Conservation (phyloP, 2,888 invertebrate species). For the Andrena chrysosceles region DNA sequence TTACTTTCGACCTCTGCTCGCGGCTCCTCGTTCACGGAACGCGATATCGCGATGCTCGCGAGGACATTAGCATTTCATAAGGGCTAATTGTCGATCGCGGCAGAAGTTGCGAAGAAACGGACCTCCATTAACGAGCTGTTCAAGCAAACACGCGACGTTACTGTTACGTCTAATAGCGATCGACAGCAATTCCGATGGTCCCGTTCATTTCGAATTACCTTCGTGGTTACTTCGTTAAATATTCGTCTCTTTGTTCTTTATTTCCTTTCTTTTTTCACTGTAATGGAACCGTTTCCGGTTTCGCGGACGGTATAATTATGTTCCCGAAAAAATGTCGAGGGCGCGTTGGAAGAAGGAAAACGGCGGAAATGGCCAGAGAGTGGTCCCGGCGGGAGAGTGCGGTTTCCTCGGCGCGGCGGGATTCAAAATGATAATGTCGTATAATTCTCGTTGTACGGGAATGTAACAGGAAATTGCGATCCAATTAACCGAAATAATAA, state of each 20-base stretch:
- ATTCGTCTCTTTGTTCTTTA: not conserved
- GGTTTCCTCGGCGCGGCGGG: conserved; percentile 39
- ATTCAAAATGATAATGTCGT: conserved; percentile 58
- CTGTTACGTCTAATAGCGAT: conserved; percentile 24
- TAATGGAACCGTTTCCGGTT: conserved; percentile 31
- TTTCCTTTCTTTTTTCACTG: not conserved
- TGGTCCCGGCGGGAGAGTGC: conserved; percentile 21
- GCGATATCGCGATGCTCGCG: conserved; percentile 37
- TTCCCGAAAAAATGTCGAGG: not conserved
- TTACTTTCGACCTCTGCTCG: conserved; percentile 17
- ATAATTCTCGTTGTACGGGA: conserved; percentile 50
- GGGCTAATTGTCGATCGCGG: conserved; percentile 54
- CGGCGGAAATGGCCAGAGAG: not conserved
- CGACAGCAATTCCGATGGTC: not conserved
- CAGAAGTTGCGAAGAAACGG: conserved; percentile 41
- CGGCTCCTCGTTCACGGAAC: conserved; percentile 7
- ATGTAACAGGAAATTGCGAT: conserved; percentile 66
- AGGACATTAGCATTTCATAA: conserved; percentile 58
- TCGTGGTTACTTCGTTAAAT: not conserved
- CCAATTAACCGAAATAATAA: conserved; percentile 70
- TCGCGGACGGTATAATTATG: conserved; percentile 39
- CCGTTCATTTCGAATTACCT: not conserved
- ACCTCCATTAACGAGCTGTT: conserved; percentile 21
- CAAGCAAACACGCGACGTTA: conserved; percentile 44
- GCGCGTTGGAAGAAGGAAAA: not conserved